These are phyloP conservation scores for Drosophila pseudotakahashii DNA, from an alignment of 2,888 invertebrate genomes.

Conservation along the genomic window DNA sequence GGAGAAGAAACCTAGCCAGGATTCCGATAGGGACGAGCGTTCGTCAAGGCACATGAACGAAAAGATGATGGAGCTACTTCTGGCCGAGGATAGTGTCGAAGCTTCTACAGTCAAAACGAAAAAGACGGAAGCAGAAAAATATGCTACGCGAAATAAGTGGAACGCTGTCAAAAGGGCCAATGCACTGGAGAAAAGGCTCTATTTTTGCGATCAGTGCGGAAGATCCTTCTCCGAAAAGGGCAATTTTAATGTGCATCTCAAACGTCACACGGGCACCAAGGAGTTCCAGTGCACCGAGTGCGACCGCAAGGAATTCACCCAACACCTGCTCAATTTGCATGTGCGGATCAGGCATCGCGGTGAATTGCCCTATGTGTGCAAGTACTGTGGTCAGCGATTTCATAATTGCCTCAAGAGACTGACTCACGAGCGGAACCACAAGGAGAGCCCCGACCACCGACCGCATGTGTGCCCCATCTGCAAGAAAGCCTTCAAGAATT, in stretches of 20 bases:
- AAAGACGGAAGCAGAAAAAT: neutral
- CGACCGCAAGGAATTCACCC: slow-evolving; percentile 31
- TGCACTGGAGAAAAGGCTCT: neutral
- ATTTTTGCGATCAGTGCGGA: slow-evolving; percentile 44
- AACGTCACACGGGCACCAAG: slow-evolving; percentile 29
- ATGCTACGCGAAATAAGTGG: slow-evolving; percentile 4
- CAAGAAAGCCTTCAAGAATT: slow-evolving; percentile 37
- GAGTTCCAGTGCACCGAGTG: slow-evolving; percentile 37
- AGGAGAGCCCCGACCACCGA: slow-evolving; percentile 10
- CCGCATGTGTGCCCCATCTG: slow-evolving; percentile 42
- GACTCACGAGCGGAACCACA: slow-evolving; percentile 27
- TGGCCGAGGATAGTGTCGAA: too few species aligned
- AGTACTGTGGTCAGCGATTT: slow-evolving; percentile 35
- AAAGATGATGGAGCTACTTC: neutral
- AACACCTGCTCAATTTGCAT: slow-evolving; percentile 30
- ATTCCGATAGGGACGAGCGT: too few species aligned
- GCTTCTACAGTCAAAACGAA: neutral
- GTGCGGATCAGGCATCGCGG: slow-evolving; percentile 37
- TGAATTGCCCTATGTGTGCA: slow-evolving; percentile 34
- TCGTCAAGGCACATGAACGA: neutral
- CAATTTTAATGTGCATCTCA: slow-evolving; percentile 38
- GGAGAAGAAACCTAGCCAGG: too few species aligned
- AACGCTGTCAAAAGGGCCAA: neutral
- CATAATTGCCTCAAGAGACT: slow-evolving; percentile 34
- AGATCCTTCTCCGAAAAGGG: slow-evolving; percentile 33